These are phyloP conservation scores for Puma concolor DNA, from an alignment of 2,113 vertebrate genomes.

Conservation along the genomic window DNA sequence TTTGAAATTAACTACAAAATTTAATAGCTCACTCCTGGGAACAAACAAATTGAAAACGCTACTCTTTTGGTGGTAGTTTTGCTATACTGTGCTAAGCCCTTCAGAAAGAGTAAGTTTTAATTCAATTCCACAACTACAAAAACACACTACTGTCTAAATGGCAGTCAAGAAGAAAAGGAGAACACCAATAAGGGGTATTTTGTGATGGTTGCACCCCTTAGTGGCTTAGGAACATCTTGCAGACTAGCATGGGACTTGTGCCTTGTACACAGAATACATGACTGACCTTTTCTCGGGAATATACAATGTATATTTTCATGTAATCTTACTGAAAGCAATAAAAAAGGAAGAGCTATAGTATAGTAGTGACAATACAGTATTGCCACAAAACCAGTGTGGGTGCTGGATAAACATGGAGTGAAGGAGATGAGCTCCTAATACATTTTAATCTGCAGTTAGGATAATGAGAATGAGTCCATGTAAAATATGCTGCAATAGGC, in stretches of 20 bases:
- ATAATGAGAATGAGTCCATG: not conserved
- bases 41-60: not conserved
- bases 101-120: not conserved
- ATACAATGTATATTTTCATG: not conserved
- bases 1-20: conserved; percentile 48
- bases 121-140: conserved; percentile 19
- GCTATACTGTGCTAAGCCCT: not conserved
- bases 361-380: not conserved
- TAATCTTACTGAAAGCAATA: conserved; percentile 44
- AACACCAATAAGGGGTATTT: not conserved
- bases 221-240: not conserved
- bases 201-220: not conserved
- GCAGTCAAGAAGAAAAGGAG: not conserved
- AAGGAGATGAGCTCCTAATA: not conserved
- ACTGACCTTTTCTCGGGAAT: not conserved
- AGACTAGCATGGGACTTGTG: not conserved
- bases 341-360: not conserved
- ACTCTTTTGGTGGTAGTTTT: not conserved
- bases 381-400: not conserved
- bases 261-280: not conserved
- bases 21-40: not conserved
- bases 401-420: not conserved
- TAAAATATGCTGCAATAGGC: not conserved
- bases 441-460: not conserved
- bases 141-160: not conserved